Evolutionary conservation across 1,140 invertebrate genomes (phyloP), one percentile per base, ranked within the genome.

Genomic region (Ips typographus): DNA sequence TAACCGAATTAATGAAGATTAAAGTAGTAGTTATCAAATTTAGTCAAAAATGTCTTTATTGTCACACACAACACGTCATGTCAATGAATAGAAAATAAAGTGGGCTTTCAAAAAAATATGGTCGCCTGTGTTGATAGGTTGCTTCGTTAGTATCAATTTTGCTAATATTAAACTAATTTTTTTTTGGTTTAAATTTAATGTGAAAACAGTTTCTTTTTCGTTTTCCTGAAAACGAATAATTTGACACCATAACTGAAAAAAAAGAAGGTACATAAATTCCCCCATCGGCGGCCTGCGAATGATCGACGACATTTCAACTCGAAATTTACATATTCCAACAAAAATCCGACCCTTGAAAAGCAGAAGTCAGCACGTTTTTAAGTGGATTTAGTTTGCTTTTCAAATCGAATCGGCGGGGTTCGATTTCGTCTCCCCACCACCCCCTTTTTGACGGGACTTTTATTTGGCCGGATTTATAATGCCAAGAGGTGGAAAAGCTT

Each of bases 241-340:
- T 6, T 74, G 74, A 76, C 49, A 47, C 39, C 22, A 22, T 22
- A 22, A 22, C 22, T 36, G 59, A 37, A 61, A 39, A 38, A 53
- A 41, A 60, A 61, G 53, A 61, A 60, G 57, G 65, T 68, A 68
- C 22, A 22, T 68, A 68, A 68, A 68, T 68, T 68, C 42, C 65
- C 38, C 39, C 8, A 22, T 44, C 41, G 40, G 39, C 41, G 40
- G 59, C 70, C 71, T 75, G 74, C 70, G 43, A 66, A 68, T 75
- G 72, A 75, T 72, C 70, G 72, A 72, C 70, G 72, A 67, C 66
- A 56, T 60, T 66, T 64, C 58, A 58, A 55, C 41, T 68, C 47
- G 55, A 70, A 72, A 79, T 79, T 79, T 79, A 76, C 78, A 79
- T 79, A 79, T 75, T 76, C 75, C 75, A 77, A 79, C 76, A 78